These are phyloP conservation scores for Conomelus anceps DNA, from an alignment of 2,888 invertebrate genomes.

Conservation along the genomic window DNA sequence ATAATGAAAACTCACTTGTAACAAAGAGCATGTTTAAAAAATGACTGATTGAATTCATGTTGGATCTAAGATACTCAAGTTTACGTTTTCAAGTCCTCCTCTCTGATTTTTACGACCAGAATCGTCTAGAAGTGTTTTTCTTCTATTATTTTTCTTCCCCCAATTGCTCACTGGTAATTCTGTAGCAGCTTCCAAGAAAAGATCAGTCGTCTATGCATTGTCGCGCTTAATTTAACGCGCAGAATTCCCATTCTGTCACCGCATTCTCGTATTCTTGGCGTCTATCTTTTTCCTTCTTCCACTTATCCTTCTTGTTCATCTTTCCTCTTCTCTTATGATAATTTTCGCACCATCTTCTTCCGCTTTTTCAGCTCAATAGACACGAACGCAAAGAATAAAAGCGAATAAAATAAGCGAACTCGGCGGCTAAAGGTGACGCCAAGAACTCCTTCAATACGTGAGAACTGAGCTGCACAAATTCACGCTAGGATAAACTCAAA, in stretches of 20 bases:
- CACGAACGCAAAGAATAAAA: background rate
- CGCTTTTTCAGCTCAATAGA: background rate
- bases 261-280: no score
- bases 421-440: background rate
- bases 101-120: background rate
- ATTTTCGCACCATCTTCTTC: background rate
- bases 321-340: background rate
- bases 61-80: no score
- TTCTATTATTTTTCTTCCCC: background rate
- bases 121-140: background rate
- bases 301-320: background rate
- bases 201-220: background rate
- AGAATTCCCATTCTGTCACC: no score
- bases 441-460: background rate
- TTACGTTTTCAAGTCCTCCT: no score
- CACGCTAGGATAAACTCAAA: background rate
- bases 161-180: background rate
- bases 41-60: no score
- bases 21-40: no score
- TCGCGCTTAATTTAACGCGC: background rate
- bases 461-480: background rate
- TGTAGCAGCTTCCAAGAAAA: background rate
- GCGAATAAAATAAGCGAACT: background rate
- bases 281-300: background rate
- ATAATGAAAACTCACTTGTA: no score